Percentiles rank a stretch among this genome's conserved stretches.
These are phyloP conservation scores for Calyptomena viridis DNA, from an alignment of 2,113 vertebrate species.

Conservation along the genomic window DNA sequence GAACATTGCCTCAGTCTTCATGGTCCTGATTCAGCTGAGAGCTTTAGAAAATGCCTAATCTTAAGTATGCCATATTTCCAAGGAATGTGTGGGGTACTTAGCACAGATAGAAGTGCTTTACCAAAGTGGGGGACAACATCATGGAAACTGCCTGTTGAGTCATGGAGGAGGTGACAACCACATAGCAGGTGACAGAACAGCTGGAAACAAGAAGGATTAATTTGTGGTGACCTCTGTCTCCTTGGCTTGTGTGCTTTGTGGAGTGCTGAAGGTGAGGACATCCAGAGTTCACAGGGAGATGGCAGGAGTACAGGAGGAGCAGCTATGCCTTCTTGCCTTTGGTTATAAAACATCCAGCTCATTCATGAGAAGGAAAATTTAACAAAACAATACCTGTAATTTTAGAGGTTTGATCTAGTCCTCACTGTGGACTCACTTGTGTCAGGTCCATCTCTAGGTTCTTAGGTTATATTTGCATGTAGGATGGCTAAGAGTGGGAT, in stretches of 20 bases:
- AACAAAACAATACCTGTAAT: background rate
- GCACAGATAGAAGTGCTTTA: background rate
- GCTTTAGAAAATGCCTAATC: background rate
- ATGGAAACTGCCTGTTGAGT: background rate
- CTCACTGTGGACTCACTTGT: background rate
- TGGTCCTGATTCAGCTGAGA: background rate
- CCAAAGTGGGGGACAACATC: fast-evolving
- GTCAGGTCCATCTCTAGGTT: background rate
- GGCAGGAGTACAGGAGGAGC: background rate
- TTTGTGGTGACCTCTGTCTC: background rate
- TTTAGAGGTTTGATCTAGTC: background rate
- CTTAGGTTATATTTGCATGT: background rate
- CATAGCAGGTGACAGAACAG: background rate
- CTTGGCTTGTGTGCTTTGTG: fast-evolving
- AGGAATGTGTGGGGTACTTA: background rate
- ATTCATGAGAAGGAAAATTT: background rate
- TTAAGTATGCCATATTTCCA: background rate
- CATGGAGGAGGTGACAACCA: background rate
- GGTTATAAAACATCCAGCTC: background rate
- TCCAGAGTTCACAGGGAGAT: fast-evolving
- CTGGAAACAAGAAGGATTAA: background rate
- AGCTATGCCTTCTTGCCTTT: background rate
- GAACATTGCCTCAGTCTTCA: fast-evolving
- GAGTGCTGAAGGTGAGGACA: background rate
- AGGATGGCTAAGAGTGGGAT: background rate